These are phyloP conservation scores for Gryllus bimaculatus DNA, from an alignment of 1,140 invertebrate species.

Conservation along the genomic window DNA sequence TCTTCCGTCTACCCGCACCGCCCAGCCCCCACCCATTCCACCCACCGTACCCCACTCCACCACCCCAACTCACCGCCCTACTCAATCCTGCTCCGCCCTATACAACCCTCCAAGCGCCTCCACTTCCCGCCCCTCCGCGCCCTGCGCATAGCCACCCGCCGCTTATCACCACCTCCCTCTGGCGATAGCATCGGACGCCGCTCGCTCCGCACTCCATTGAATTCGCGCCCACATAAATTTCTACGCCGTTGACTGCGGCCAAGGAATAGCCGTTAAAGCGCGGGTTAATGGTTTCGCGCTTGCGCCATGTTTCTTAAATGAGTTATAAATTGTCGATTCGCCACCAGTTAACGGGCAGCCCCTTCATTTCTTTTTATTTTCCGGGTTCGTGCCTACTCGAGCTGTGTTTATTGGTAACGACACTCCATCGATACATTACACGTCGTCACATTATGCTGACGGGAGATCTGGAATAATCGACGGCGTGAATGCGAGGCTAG, in stretches of 20 bases:
- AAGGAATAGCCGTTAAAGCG: not conserved
- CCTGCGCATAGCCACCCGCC: not conserved
- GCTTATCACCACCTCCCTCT: not conserved
- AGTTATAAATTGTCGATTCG: not conserved
- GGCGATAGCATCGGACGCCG: not conserved
- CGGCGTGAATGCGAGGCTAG: not conserved
- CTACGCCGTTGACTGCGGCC: not conserved
- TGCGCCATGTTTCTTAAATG: not conserved
- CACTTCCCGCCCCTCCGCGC: too few species aligned
- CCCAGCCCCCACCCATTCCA: not conserved
- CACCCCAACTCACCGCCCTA: too few species aligned
- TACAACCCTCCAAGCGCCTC: too few species aligned
- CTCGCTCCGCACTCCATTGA: not conserved
- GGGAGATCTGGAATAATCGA: not conserved
- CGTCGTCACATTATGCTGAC: not conserved
- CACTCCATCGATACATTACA: not conserved
- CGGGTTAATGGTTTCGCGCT: not conserved
- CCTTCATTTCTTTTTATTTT: not conserved
- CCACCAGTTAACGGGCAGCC: not conserved
- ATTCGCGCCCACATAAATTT: not conserved
- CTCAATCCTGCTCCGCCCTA: too few species aligned
- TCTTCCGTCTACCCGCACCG: too few species aligned
- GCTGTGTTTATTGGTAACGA: not conserved
- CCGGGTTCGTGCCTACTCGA: not conserved
- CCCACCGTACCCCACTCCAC: too few species aligned